Evolutionary conservation across 1,140 invertebrate species (phyloP).

Genomic region (Hyphantria cunea): DNA sequence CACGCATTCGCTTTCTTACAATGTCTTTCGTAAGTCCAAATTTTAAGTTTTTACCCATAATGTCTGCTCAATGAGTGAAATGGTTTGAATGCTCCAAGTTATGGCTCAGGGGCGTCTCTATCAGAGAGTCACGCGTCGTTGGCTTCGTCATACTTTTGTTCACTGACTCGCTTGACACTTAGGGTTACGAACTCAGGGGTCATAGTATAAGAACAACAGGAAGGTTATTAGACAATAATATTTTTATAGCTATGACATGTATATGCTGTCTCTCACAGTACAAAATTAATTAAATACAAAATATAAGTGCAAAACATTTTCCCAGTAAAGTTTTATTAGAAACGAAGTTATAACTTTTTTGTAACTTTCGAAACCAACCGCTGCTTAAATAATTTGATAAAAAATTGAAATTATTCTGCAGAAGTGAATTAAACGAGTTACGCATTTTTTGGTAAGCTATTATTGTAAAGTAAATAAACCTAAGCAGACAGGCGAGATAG

Average conservation of each 20-base stretch:
- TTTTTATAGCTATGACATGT: slow-evolving; percentile 7
- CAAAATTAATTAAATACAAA: slow-evolving; percentile 18
- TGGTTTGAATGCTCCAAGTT: slow-evolving; percentile 18
- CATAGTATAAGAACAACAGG: slow-evolving; percentile 10
- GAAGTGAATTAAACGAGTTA: not conserved
- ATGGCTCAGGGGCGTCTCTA: slow-evolving; percentile 32
- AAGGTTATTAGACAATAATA: slow-evolving; percentile 22
- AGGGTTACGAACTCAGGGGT: slow-evolving; percentile 27
- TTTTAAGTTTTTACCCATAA: slow-evolving; percentile 9
- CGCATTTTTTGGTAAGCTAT: not conserved
- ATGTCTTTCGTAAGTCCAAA: not conserved
- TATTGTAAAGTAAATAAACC: no score
- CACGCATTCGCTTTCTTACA: no score
- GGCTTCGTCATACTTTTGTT: slow-evolving; percentile 44
- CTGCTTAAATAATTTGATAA: no score
- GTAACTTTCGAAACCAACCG: no score
- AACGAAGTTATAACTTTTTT: slow-evolving; percentile 2
- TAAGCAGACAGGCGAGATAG: no score
- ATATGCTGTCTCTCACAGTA: not conserved
- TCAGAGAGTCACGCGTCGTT: slow-evolving; percentile 55
- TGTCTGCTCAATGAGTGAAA: no score
- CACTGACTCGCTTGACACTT: slow-evolving; percentile 39
- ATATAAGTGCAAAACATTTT: slow-evolving; percentile 1
- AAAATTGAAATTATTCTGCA: no score
- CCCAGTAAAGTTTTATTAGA: not conserved